Evolutionary conservation across 2,888 invertebrate genomes (phyloP).

Genomic region (Eubasilissa splendida): DNA sequence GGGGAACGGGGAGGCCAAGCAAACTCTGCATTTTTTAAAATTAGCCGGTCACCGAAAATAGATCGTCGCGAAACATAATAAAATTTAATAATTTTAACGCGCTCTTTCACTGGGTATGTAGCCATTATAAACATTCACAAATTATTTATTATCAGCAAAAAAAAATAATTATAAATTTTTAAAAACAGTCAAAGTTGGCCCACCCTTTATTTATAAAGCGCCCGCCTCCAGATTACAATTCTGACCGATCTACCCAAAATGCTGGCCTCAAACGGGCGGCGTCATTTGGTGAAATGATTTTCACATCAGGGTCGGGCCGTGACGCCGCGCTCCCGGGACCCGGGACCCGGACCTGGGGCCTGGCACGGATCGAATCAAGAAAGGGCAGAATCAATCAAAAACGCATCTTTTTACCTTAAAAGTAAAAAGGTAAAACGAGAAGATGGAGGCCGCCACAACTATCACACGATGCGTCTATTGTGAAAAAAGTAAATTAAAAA

Average conservation of each 20-base stretch:
- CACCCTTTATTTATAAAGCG: neutral
- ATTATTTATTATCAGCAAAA: no score
- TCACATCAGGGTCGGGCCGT: conserved; percentile 6
- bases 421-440: neutral
- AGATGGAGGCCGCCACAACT: neutral
- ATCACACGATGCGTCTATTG: neutral
- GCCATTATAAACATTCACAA: no score
- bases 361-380: conserved; percentile 24
- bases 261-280: conserved; percentile 17
- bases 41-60: no score
- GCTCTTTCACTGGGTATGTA: no score
- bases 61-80: no score
- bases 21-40: no score
- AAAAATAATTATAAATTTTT: no score
- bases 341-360: no score
- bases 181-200: neutral
- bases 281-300: conserved; percentile 28
- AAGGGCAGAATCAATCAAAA: conserved; percentile 33
- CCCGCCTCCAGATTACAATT: neutral
- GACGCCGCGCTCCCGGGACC: neutral
- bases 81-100: no score
- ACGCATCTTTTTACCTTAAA: conserved; percentile 19
- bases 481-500: neutral
- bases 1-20: no score
- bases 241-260: neutral